phyloP scores from a whole-genome alignment of 2,113 vertebrate genomes.

The Prolemur simus region DNA sequence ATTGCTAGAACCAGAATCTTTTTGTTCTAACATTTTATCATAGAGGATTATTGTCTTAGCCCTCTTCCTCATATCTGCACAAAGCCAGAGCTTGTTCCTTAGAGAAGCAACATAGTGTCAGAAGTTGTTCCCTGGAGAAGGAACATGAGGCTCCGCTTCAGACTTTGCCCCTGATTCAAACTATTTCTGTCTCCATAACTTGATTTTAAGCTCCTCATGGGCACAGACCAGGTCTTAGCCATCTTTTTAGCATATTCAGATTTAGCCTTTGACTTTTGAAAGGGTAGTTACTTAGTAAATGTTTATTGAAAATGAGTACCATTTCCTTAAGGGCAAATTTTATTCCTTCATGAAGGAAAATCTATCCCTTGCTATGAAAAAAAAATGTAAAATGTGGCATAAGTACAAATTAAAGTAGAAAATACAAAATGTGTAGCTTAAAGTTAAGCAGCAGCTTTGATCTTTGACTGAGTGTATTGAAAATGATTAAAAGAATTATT shows the following conservation, averaged over 20 bases:
- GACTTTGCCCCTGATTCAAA: background rate
- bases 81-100: background rate
- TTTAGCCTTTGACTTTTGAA: conserved; percentile 41
- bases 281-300: conserved; percentile 17
- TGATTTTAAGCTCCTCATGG: background rate
- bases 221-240: background rate
- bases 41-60: background rate
- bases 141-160: background rate
- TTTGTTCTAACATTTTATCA: background rate
- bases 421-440: conserved; percentile 5
- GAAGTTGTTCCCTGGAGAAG: background rate
- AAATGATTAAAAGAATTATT: conserved; percentile 61
- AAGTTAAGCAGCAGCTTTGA: conserved; percentile 38
- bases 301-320: conserved; percentile 30
- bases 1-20: background rate
- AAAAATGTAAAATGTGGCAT: background rate
- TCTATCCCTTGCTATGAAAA: conserved; percentile 6
- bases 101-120: background rate
- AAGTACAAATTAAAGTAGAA: conserved; percentile 49
- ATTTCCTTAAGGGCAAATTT: background rate
- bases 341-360: conserved; percentile 29
- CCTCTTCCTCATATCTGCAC: background rate
- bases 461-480: conserved; percentile 38
- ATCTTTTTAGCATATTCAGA: background rate
- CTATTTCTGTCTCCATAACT: background rate